Percentiles rank a stretch among this genome's conserved stretches.
Evolutionary conservation across 2,113 vertebrate genomes (phyloP).

Genomic region (Brienomyrus longianalis): DNA sequence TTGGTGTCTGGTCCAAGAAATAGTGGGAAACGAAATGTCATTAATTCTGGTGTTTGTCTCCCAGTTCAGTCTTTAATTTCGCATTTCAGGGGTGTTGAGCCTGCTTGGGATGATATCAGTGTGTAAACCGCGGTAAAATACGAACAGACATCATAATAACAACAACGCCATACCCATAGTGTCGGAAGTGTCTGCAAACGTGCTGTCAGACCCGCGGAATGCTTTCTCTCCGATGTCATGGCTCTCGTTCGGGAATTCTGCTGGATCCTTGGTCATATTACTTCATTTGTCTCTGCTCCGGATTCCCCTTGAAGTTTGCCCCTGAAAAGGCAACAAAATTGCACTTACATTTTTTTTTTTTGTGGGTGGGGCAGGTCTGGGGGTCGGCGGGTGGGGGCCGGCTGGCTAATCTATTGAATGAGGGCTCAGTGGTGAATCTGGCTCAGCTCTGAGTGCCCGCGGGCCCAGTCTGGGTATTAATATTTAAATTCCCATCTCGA

Average conservation of each 20-base stretch:
- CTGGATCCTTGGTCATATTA: neutral
- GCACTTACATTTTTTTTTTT: slow-evolving; percentile 46
- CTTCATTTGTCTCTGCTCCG: slow-evolving; percentile 47
- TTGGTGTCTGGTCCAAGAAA: neutral
- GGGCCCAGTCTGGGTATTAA: slow-evolving; percentile 65
- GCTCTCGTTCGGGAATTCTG: neutral
- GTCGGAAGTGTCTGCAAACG: neutral
- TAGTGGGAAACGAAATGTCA: neutral
- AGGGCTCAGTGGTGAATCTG: slow-evolving; percentile 66
- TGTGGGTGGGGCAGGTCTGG: slow-evolving; percentile 28
- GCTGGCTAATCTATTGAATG: slow-evolving; percentile 69
- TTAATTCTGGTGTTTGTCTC: neutral
- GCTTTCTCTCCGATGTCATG: neutral
- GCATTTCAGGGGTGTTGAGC: neutral
- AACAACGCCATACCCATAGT: neutral
- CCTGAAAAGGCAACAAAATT: slow-evolving; percentile 64
- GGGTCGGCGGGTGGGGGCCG: slow-evolving; percentile 29
- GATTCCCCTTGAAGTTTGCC: slow-evolving; percentile 57
- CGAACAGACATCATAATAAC: neutral
- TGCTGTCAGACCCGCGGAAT: neutral
- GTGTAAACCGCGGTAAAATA: neutral
- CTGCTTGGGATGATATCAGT: neutral
- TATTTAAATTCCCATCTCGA: slow-evolving; percentile 72
- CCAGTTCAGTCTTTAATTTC: neutral
- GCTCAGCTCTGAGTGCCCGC: slow-evolving; percentile 62